phyloP scores from a whole-genome alignment of 2,888 invertebrate genomes.

The Eupithecia tripunctaria region DNA sequence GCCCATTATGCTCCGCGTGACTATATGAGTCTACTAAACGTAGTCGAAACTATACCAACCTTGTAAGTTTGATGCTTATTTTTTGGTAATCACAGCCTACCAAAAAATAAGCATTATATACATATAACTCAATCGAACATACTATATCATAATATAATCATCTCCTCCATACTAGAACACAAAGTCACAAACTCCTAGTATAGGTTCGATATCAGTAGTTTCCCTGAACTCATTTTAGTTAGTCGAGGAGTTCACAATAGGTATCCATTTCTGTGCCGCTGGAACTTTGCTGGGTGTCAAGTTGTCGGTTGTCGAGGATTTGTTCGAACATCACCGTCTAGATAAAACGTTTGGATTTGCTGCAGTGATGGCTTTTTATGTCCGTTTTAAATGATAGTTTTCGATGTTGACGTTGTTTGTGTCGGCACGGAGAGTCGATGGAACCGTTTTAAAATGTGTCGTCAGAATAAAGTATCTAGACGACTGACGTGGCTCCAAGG shows the following conservation, averaged over 20 bases:
- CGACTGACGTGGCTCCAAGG: no score
- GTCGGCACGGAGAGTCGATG: not conserved
- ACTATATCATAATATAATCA: no score
- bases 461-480: not conserved
- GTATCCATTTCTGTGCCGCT: not conserved
- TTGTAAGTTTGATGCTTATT: no score
- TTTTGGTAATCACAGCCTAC: no score
- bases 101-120: no score
- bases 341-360: not conserved
- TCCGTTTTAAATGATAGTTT: not conserved
- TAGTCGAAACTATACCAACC: no score
- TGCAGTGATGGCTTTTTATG: not conserved
- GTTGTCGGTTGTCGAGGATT: not conserved
- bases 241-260: not conserved
- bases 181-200: not conserved
- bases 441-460: not conserved
- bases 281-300: conserved; percentile 3
- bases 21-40: no score
- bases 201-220: not conserved
- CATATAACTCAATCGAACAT: no score
- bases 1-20: no score
- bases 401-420: not conserved
- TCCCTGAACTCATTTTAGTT: not conserved
- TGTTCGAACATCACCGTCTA: not conserved
- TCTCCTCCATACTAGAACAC: not conserved